Evolutionary conservation across 2,888 invertebrate genomes (phyloP), one percentile per base, ranked within the genome.

Genomic region (Acronicta alni): DNA sequence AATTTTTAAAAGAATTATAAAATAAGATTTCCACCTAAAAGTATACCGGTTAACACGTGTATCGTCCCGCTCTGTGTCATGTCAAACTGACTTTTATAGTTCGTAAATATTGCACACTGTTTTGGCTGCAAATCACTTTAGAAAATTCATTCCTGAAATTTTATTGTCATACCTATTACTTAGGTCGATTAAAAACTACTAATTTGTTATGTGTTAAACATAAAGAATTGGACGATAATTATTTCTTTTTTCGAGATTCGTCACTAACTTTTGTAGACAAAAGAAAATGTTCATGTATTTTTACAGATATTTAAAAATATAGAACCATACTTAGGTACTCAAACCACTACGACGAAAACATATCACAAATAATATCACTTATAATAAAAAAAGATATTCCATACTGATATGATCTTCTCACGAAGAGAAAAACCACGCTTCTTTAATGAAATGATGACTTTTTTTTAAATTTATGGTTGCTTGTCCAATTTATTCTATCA

Each of bases 61-160:
- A 35, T 17, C 26, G 32, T 35, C 38, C 57, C 46, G 45, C 49
- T 43, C n/a, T n/a, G n/a, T n/a, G 46, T 65, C 46, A 71, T 46
- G 45, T 66, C 16, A 17, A 26, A 9, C 9, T 30, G 72, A 67
- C 67, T 52, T 72, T 67, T 48, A 67, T 53, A 46, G 67, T 49
- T 67, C 37, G 14, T 54, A 67, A 67, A 57, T 57, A 72, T 60
- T 44, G 53, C 61, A 54, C 67, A 54, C 41, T 23, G 39, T 39
- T 45, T 43, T 17, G 17, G 56, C 47, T 41, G 61, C 73, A 72
- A 69, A 69, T 72, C 61, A 72, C 61, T 61, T 35, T 6, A 8
- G 38, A 32, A 8, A 49, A 69, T 69, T 51, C 49, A 61, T 66
- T 26, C 32, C 9, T 16, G 30, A 47, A 42, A 23, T 70, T 64